Evolutionary conservation across 2,888 invertebrate genomes (phyloP), one percentile per base, ranked within the genome.

Genomic region (Trichogramma evanescens): DNA sequence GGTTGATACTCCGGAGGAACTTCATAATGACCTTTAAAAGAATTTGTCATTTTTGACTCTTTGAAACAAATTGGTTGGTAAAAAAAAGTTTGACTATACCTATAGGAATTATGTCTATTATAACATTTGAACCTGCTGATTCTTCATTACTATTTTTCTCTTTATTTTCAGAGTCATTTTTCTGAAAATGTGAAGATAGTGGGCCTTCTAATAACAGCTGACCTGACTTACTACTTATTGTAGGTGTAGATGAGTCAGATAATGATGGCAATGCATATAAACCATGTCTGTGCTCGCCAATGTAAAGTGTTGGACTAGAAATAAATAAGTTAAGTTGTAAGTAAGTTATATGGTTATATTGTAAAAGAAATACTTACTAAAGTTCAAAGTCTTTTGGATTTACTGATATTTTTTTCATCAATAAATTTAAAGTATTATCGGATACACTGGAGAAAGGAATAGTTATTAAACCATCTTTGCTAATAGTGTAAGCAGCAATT

Each of bases 221-320:
- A 9, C 81, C 83, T 48, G 87, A 83, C 70, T 87, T 88, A 3
- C 87, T 85, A 4, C 87, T 84, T 6, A 93, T 91, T 6, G 93
- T 89, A 8, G 91, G 89, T 4, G 91, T 89, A 66, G 89, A 87
- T 70, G 95, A 91, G 80, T 97, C 96, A 1, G 95, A 95, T 39
- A 95, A 80, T 0, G 95, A 92, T 1, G 95, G 93, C 56, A 97
- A 78, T 0, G 97, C 98, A 79, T 96, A 98, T 0, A 95, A 80
- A 0, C 96, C 96, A 71, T 89, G 85, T 54, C 83, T 82, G 72
- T 88, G 87, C 74, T 96, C 92, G 0, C 97, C 98, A 61, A 98
- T 88, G 77, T 95, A 98, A 43, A 98, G 81, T 0, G 95, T 92
- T 60, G 92, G 91, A 68, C 94, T 95, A 79, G 66, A 83, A 83